phyloP scores from a whole-genome alignment of 2,888 invertebrate species.

The Mesorhabditis belari region DNA sequence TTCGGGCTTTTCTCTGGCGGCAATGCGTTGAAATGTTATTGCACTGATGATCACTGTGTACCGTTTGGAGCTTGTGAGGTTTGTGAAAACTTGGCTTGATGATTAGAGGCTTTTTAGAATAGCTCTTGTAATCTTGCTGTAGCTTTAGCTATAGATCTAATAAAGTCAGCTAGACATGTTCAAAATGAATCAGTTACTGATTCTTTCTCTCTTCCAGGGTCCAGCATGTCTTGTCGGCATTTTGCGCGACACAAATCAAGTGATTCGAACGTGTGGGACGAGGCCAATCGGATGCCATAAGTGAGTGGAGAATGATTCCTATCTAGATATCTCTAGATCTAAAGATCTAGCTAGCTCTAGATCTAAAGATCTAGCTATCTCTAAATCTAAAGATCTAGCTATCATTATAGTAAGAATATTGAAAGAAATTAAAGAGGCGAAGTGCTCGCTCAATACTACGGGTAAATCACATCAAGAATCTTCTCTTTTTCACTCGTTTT shows the following conservation, averaged over 20 bases:
- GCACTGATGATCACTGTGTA: slow-evolving; percentile 47
- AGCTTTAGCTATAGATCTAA: neutral
- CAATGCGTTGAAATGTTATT: slow-evolving; percentile 27
- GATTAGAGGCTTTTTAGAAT: too few species aligned
- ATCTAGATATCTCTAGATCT: too few species aligned
- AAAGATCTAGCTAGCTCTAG: too few species aligned
- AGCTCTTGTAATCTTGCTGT: too few species aligned
- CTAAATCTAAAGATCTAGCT: too few species aligned
- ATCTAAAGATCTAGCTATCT: too few species aligned
- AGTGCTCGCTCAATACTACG: neutral
- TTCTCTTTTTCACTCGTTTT: too few species aligned
- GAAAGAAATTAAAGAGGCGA: neutral
- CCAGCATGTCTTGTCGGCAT: slow-evolving; percentile 48
- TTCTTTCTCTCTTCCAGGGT: slow-evolving; percentile 22
- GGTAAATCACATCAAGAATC: neutral
- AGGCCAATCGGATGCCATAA: slow-evolving; percentile 29
- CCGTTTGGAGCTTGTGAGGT: slow-evolving; percentile 5
- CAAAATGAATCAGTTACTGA: neutral
- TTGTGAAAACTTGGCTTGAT: too few species aligned
- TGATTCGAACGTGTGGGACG: slow-evolving; percentile 35
- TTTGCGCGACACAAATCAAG: slow-evolving; percentile 31
- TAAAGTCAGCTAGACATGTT: neutral
- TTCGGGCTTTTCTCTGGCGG: slow-evolving; percentile 1
- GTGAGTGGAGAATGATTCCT: too few species aligned
- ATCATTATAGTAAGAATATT: too few species aligned